A percentile compares a stretch with the other conserved stretches of the same genome.
Conservation (phyloP, 2,888 invertebrate genomes). For the Diarsia dahlii region DNA sequence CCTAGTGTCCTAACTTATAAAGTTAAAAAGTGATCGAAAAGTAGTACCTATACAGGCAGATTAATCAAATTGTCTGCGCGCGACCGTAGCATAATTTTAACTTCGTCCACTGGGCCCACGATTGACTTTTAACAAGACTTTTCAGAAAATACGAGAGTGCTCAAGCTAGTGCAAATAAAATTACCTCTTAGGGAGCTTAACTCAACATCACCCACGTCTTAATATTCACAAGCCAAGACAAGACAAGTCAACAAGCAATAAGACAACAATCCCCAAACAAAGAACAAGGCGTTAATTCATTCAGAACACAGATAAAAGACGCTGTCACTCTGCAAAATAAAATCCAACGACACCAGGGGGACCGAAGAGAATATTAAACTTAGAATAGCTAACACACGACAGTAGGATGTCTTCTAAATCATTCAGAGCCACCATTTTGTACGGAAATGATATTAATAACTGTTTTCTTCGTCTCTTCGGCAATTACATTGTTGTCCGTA, state of each 20-base stretch:
- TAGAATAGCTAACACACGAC: conserved; percentile 75
- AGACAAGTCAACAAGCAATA: conserved; percentile 40
- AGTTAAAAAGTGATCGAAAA: no score
- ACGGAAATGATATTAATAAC: conserved; percentile 86
- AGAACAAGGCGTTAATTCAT: conserved; percentile 51
- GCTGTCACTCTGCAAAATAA: conserved; percentile 60
- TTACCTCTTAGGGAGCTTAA: neutral
- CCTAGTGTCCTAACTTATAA: no score
- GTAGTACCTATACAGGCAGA: neutral
- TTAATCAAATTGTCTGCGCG: neutral
- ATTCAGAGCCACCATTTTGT: conserved; percentile 73
- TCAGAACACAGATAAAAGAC: conserved; percentile 59
- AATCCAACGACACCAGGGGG: conserved; percentile 73
- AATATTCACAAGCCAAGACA: conserved; percentile 29
- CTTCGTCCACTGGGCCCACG: neutral
- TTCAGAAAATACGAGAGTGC: neutral
- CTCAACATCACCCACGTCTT: conserved; percentile 2
- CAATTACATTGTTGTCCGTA: conserved; percentile 87
- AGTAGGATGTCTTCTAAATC: conserved; percentile 78
- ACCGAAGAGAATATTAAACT: conserved; percentile 79
- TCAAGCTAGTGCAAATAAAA: neutral
- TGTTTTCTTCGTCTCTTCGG: conserved; percentile 85
- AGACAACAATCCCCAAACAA: conserved; percentile 30
- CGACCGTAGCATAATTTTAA: neutral
- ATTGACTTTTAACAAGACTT: neutral